These are phyloP conservation scores for Pantherophis alleghaniensis DNA, from an alignment of 2,797 vertebrate species.

Conservation along the genomic window DNA sequence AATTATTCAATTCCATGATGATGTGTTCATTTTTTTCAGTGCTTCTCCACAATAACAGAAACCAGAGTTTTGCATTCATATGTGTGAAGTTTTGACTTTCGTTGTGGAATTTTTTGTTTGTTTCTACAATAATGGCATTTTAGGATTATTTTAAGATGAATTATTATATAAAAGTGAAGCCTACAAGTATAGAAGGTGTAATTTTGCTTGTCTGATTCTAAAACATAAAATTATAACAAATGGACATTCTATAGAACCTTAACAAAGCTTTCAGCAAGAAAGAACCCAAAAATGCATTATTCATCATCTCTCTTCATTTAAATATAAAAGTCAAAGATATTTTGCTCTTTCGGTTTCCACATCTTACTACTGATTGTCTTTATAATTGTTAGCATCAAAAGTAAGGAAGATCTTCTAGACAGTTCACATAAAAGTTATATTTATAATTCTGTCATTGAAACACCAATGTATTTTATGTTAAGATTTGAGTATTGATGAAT, in stretches of 20 bases:
- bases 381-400: slow-evolving; percentile 37
- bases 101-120: slow-evolving; percentile 47
- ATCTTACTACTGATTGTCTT: slow-evolving; percentile 52
- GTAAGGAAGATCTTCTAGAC: slow-evolving; percentile 54
- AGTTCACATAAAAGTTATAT: slow-evolving; percentile 50
- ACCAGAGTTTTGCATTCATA: neutral
- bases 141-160: slow-evolving; percentile 64
- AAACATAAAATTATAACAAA: slow-evolving; percentile 66
- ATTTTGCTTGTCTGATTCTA: slow-evolving; percentile 68
- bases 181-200: slow-evolving; percentile 56
- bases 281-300: slow-evolving; percentile 66
- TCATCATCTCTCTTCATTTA: slow-evolving; percentile 68
- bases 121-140: slow-evolving; percentile 64
- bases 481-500: slow-evolving; percentile 63
- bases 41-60: neutral
- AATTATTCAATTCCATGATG: neutral
- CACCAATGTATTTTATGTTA: slow-evolving; percentile 68
- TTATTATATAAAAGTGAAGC: slow-evolving; percentile 54
- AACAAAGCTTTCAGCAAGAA: slow-evolving; percentile 64
- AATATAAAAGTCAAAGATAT: slow-evolving; percentile 68
- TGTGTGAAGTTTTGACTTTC: slow-evolving; percentile 61
- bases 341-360: slow-evolving; percentile 65
- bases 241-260: slow-evolving; percentile 69
- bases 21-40: neutral
- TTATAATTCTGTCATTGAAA: slow-evolving; percentile 65